Evolutionary conservation across 2,797 vertebrate species (phyloP), one percentile per base, ranked within the genome.

Genomic region (Chiroxiphia lanceolata): DNA sequence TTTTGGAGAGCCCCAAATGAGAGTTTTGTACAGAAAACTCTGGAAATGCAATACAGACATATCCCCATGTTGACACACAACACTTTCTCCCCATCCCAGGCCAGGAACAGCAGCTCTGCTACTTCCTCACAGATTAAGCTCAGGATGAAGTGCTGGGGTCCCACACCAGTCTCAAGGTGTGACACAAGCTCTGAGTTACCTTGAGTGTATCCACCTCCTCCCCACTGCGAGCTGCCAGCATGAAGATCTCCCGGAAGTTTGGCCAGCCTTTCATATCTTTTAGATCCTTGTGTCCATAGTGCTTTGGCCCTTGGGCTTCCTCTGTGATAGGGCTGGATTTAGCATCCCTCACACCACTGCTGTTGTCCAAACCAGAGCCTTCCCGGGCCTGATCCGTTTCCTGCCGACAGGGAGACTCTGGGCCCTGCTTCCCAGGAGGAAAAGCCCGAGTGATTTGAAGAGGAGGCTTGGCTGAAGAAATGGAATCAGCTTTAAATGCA

Each of bases 171-270:
- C 20, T 44, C 72, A 12, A 47, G 42, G 22, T 3, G 7, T 19
- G 67, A 40, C 36, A 59, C 14, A n/a, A 57, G 33, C 0, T 71
- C 44, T 70, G 48, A 67, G 36, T 89, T 95, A 99, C 99, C 99
- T 99, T 99, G 33, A 99, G 97, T 0, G 98, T 98, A 29, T 98
- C 98, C 85, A 99, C 99, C 27, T 99, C 99, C 79, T 99, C 98
- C 29, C 83, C 96, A 68, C 80, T 97, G 78, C 99, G 60, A 50
- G 99, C 98, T 18, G 98, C 99, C 72, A 99, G 96, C 99, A 99
- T 99, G 97, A 99, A 99, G 90, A 99, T 98, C 33, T 99, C 99
- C 94, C 97, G 98, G 95, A 99, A 99, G 96, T 96, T 95, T 2
- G 98, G 98, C 99, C 99, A 99, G 45, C 99, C 99, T 47, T 38